Percentiles rank a stretch among this genome's conserved stretches.
These are phyloP conservation scores for Halocaridina rubra DNA, from an alignment of 2,888 invertebrate genomes.

Conservation along the genomic window DNA sequence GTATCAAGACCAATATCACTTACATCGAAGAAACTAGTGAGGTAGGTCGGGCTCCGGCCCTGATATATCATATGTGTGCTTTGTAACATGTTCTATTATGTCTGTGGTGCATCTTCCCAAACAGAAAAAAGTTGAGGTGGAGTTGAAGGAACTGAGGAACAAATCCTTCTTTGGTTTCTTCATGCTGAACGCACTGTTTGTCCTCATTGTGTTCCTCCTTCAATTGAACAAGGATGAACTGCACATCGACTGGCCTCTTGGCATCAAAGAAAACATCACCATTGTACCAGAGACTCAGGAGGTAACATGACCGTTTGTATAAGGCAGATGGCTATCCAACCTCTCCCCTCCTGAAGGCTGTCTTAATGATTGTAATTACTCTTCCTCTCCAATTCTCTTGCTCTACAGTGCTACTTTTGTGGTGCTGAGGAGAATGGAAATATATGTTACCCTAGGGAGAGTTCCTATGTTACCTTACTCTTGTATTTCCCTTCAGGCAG, in stretches of 20 bases:
- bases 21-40: slow-evolving; percentile 62
- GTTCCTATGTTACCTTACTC: not conserved
- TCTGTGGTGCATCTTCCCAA: slow-evolving; percentile 70
- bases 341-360: slow-evolving; percentile 21
- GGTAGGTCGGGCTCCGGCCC: slow-evolving; percentile 30
- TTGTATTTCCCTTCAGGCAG: not conserved
- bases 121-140: slow-evolving; percentile 89
- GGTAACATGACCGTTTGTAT: slow-evolving; percentile 81
- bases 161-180: slow-evolving; percentile 96
- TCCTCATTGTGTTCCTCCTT: slow-evolving; percentile 96
- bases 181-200: slow-evolving; percentile 99
- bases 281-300: slow-evolving; percentile 90
- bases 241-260: slow-evolving; percentile 96
- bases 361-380: not conserved
- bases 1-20: slow-evolving; percentile 66
- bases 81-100: slow-evolving; percentile 1
- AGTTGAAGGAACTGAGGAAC: slow-evolving; percentile 94
- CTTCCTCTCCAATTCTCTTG: not conserved
- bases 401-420: not conserved
- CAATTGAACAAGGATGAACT: slow-evolving; percentile 97
- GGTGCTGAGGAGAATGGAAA: no score
- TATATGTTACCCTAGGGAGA: no score
- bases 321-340: not conserved
- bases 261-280: slow-evolving; percentile 92
- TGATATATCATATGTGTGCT: not conserved